Base-by-base conservation (phyloP, 2,113 vertebrate species). In the Lanius collurio region DNA sequence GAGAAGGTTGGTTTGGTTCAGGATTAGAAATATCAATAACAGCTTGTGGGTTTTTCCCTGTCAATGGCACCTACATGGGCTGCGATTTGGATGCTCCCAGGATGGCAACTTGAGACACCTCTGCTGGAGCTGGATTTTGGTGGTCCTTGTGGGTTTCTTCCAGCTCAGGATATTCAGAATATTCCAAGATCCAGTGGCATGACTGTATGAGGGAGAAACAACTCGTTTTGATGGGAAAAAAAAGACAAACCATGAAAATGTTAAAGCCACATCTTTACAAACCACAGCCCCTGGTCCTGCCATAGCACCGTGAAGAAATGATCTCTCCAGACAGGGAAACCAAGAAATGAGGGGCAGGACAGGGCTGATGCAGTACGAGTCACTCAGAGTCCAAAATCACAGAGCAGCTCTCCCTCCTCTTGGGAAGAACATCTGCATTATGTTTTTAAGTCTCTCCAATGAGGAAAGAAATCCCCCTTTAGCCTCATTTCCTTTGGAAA, bases 71-170 rank as follows among this genome's bases (percentile, higher is more conserved):
- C 9, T 23, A 31, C 18, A 3, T 5, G 70, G 13, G 28, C n/a
- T 67, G 47, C n/a, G 67, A 6, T 71, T 63, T 33, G 15, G 42
- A 7, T 55, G 11, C 11, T 22, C 57, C 15, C 47, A 59, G 39
- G 7, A 26, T 19, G 27, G 27, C 21, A 53, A 5, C 23, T 19
- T 0, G 0, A 50, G 65, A 24, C 11, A 75, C 9, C 12, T 76
- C 35, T 24, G 10, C 15, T 41, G 31, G 8, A 76, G 4, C 3
- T 63, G 79, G 24, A 14, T 9, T n/a, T 44, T 1, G 1, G 20
- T 35, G 17, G 15, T 42, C 47, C 30, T 27, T 55, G 30, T 69
- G 41, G 26, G 10, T 63, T 47, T 10, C 26, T 27, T 69, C 22
- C 49, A 49, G 9, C 31, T 37, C 35, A 27, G 55, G 78, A 47